phyloP scores from a whole-genome alignment of 2,797 vertebrate species.

The Euthynnus affinis region DNA sequence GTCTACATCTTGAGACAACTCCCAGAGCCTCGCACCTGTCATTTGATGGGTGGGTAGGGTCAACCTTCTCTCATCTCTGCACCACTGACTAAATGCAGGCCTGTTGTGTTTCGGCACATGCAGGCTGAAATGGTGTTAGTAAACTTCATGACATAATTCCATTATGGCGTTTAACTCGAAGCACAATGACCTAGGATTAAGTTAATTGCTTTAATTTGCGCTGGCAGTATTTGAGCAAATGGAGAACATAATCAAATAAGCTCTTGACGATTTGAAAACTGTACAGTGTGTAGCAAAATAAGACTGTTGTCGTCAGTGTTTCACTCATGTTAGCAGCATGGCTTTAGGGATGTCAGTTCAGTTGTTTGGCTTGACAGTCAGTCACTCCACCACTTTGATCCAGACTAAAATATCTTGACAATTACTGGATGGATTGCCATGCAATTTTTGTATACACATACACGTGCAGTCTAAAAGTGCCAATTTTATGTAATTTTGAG shows the following conservation, averaged over 20 bases:
- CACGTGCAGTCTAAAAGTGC: background rate
- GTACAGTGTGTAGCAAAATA: background rate
- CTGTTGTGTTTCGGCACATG: slow-evolving; percentile 16
- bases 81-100: slow-evolving; percentile 28
- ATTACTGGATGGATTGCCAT: background rate
- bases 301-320: background rate
- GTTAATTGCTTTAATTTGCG: slow-evolving; percentile 19
- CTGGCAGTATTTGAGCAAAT: slow-evolving; percentile 24
- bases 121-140: slow-evolving; percentile 3
- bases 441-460: background rate
- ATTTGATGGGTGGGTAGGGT: slow-evolving; percentile 62
- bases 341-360: background rate
- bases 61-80: slow-evolving; percentile 48
- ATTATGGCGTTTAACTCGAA: slow-evolving; percentile 24
- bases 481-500: background rate
- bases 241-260: slow-evolving; percentile 32
- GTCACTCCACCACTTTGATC: background rate
- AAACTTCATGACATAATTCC: slow-evolving; percentile 37
- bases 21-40: slow-evolving; percentile 40
- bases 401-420: background rate
- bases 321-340: background rate
- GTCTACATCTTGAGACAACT: slow-evolving; percentile 40
- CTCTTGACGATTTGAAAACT: slow-evolving; percentile 6
- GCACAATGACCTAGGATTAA: slow-evolving; percentile 13
- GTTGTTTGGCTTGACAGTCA: no score